These are phyloP conservation scores for Drosophila ochracea DNA, from an alignment of 2,888 invertebrate genomes.

Conservation along the genomic window DNA sequence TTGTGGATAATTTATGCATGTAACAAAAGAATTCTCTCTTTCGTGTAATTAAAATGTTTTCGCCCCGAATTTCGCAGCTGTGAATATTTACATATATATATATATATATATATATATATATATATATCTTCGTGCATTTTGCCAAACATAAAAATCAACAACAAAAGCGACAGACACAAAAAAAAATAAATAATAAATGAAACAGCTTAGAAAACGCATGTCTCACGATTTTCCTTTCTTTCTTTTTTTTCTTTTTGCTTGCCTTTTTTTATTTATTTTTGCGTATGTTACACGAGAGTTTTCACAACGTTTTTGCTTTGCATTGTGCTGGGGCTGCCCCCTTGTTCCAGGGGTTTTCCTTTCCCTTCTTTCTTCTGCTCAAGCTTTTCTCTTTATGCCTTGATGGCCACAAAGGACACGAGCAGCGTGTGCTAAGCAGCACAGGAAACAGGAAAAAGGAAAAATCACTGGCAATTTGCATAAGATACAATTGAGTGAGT, in stretches of 20 bases:
- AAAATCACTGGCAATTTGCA: constrained; percentile 81
- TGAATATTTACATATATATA: constrained; percentile 29
- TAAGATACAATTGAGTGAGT: constrained; percentile 82
- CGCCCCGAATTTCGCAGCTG: constrained; percentile 32
- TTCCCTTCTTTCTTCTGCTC: background rate
- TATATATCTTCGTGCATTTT: constrained; percentile 17
- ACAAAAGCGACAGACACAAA: constrained; percentile 14
- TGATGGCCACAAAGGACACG: constrained; percentile 41
- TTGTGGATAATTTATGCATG: constrained; percentile 54
- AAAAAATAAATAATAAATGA: background rate
- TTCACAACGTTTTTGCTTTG: constrained; percentile 13
- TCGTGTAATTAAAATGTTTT: constrained; percentile 51
- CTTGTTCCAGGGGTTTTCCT: constrained; percentile 5
- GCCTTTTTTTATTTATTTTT: constrained; percentile 9
- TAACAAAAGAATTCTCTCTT: constrained; percentile 34
- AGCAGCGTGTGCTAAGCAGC: constrained; percentile 36
- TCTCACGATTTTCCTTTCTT: constrained; percentile 20
- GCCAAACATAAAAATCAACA: constrained; percentile 49
- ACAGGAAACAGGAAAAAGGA: constrained; percentile 68
- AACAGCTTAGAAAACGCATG: constrained; percentile 25
- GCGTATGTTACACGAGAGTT: constrained; percentile 24
- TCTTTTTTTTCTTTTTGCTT: background rate
- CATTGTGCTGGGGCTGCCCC: constrained; percentile 19
- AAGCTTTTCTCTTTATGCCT: constrained; percentile 46
- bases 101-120: background rate